Percentiles rank a stretch among this genome's conserved stretches.
Conservation (phyloP, 2,797 vertebrate genomes). For the Chanos chanos region DNA sequence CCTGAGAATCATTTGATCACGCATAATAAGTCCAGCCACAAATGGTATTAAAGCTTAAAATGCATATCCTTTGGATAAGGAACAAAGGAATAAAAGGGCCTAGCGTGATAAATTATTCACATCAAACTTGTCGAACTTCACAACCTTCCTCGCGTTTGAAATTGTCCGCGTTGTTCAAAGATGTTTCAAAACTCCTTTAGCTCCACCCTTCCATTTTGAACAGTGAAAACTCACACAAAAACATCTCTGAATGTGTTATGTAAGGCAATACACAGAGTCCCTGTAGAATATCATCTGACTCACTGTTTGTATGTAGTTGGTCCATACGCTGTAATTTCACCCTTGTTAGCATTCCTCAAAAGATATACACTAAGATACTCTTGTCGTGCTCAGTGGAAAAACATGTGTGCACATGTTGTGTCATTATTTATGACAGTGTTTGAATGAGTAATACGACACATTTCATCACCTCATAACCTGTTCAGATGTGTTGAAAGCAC, state of each 20-base stretch:
- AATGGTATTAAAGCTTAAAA: constrained; percentile 70
- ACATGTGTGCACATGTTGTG: too few relatives aligned
- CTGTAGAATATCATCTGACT: background rate
- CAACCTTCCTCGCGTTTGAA: constrained; percentile 46
- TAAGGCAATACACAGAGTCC: background rate
- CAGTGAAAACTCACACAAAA: background rate
- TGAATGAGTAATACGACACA: too few relatives aligned
- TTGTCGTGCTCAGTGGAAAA: too few relatives aligned
- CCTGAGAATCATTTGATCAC: constrained; percentile 72
- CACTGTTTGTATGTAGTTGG: too few relatives aligned
- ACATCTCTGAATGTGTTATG: background rate
- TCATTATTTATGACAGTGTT: too few relatives aligned
- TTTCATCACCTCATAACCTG: too few relatives aligned
- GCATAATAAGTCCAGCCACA: constrained; percentile 68
- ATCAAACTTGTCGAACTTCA: constrained; percentile 58
- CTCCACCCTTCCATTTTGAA: constrained; percentile 33
- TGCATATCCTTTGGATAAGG: constrained; percentile 64
- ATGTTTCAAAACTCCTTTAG: constrained; percentile 54
- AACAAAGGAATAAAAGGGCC: constrained; percentile 71
- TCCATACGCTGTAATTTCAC: too few relatives aligned
- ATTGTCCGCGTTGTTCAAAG: constrained; percentile 55
- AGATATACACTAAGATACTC: too few relatives aligned
- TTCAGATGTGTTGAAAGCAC: background rate
- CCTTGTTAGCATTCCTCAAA: too few relatives aligned
- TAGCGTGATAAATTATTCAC: constrained; percentile 73